Evolutionary conservation across 2,888 invertebrate genomes (phyloP).

Genomic region (Arctia plantaginis): DNA sequence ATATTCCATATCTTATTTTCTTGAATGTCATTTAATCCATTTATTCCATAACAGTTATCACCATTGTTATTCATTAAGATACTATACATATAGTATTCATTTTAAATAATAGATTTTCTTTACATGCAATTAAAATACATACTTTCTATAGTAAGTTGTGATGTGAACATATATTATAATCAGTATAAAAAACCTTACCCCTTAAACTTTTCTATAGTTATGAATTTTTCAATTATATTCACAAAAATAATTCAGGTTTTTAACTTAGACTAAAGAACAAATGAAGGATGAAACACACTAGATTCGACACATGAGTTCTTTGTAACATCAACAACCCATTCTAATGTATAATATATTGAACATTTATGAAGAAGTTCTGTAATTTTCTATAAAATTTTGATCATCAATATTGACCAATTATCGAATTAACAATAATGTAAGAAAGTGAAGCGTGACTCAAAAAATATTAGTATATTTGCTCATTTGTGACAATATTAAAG

Average conservation of each 20-base stretch:
- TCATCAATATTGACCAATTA: not conserved
- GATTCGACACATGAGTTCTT: not conserved
- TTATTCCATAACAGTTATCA: too few relatives aligned
- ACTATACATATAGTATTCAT: too few relatives aligned
- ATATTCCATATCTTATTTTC: too few relatives aligned
- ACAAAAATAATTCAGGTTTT: not conserved
- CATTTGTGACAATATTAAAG: not conserved
- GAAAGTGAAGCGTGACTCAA: not conserved
- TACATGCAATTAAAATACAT: too few relatives aligned
- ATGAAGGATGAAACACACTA: not conserved
- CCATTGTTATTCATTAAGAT: too few relatives aligned
- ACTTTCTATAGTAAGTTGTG: not conserved
- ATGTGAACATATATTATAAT: not conserved
- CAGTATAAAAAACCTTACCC: not conserved
- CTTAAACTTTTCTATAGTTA: not conserved
- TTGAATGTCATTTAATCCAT: too few relatives aligned
- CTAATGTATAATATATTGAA: not conserved
- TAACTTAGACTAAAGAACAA: not conserved
- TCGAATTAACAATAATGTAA: not conserved
- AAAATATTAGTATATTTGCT: not conserved
- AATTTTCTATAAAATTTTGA: not conserved
- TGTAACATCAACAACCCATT: not conserved
- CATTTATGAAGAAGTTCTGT: too few relatives aligned
- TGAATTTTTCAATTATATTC: not conserved
- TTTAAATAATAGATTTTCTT: too few relatives aligned